These are phyloP conservation scores for Benthosema pterotum DNA, from an alignment of 2,797 vertebrate species.

Conservation along the genomic window DNA sequence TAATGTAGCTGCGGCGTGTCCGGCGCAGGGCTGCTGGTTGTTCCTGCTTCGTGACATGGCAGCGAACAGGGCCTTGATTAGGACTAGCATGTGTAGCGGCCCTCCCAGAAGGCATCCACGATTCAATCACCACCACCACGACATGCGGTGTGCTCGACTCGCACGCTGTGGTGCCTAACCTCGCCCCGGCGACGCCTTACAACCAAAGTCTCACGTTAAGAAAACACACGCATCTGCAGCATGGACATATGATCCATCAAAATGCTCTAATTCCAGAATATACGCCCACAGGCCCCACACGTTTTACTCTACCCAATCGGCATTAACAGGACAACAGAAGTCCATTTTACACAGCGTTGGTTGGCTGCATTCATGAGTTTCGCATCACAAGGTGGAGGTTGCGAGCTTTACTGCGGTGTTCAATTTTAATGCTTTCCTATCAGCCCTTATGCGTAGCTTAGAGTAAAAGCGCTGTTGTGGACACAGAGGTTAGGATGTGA, in stretches of 20 bases:
- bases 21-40: constrained; percentile 67
- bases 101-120: constrained; percentile 72
- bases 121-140: constrained; percentile 68
- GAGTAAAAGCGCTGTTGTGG: constrained; percentile 47
- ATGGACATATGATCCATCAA: background rate
- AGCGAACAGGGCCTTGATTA: constrained; percentile 82
- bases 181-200: background rate
- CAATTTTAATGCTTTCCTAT: constrained; percentile 20
- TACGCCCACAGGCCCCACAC: too few species aligned
- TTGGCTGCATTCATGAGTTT: background rate
- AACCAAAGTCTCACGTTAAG: background rate
- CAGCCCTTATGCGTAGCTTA: constrained; percentile 66
- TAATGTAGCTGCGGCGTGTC: constrained; percentile 81
- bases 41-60: constrained; percentile 81
- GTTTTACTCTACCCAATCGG: too few species aligned
- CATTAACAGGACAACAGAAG: background rate
- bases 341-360: background rate
- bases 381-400: background rate
- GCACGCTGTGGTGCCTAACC: constrained; percentile 35
- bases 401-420: background rate
- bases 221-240: background rate
- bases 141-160: constrained; percentile 52
- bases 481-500: constrained; percentile 48
- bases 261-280: background rate
- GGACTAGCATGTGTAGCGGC: constrained; percentile 79